Conservation (phyloP, 2,888 invertebrate genomes). For the Lithophane socia region DNA sequence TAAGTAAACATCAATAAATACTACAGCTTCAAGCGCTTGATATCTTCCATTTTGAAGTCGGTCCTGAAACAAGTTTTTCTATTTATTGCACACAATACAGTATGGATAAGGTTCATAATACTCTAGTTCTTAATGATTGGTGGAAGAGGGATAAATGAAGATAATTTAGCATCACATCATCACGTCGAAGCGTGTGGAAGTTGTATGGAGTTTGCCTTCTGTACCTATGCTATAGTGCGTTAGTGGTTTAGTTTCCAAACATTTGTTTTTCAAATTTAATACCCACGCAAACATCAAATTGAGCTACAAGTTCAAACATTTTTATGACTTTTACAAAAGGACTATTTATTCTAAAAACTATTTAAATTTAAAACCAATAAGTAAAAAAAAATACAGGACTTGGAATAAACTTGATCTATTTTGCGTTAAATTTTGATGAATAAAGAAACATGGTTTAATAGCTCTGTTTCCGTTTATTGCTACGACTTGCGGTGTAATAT, state of each 20-base stretch:
- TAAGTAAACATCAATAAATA: constrained; percentile 25
- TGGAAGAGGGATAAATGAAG: not conserved
- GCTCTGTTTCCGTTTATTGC: not conserved
- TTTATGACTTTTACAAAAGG: not conserved
- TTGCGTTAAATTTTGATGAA: not conserved
- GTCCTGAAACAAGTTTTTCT: constrained; percentile 86
- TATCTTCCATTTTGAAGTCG: constrained; percentile 96
- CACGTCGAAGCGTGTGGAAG: not conserved
- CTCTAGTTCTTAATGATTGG: not conserved
- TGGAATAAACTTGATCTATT: too few relatives aligned
- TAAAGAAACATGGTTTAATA: not conserved
- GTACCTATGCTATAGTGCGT: not conserved
- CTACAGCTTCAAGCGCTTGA: constrained; percentile 91
- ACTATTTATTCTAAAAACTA: not conserved
- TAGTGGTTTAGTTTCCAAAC: not conserved
- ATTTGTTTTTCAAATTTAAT: not conserved
- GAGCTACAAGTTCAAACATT: not conserved
- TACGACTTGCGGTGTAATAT: not conserved
- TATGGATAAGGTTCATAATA: not conserved
- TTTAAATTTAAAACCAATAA: not conserved
- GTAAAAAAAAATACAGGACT: not conserved
- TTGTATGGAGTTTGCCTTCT: not conserved
- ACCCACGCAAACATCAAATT: not conserved
- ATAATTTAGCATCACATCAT: too few relatives aligned
- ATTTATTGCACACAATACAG: not conserved